These are phyloP conservation scores for Andrena chrysosceles DNA, from an alignment of 2,888 invertebrate genomes.

Conservation along the genomic window DNA sequence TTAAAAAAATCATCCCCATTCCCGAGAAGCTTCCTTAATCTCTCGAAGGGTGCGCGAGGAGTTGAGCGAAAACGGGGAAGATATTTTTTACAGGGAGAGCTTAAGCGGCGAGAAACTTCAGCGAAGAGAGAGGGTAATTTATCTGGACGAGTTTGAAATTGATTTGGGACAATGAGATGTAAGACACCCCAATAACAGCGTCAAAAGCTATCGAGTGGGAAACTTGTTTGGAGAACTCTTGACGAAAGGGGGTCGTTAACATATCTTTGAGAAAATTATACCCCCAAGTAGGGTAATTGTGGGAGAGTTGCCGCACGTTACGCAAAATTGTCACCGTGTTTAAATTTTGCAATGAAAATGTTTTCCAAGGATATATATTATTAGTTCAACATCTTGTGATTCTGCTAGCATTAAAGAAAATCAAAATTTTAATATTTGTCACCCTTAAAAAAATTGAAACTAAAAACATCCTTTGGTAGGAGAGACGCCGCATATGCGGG, in stretches of 20 bases:
- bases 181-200: neutral
- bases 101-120: neutral
- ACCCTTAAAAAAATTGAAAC: no score
- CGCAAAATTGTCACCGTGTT: no score
- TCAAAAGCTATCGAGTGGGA: neutral
- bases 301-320: no score
- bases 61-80: slow-evolving; percentile 17
- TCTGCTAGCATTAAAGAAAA: no score
- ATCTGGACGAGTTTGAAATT: neutral
- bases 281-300: no score
- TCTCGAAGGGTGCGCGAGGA: slow-evolving; percentile 23
- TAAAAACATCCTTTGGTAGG: no score
- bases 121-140: neutral
- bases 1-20: slow-evolving; percentile 44
- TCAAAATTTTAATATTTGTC: no score
- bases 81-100: slow-evolving; percentile 15
- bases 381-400: no score
- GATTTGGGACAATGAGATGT: neutral
- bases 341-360: no score
- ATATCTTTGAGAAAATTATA: no score
- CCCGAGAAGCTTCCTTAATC: slow-evolving; percentile 40
- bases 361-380: no score
- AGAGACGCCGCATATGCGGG: no score
- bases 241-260: neutral
- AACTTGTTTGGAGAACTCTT: neutral